Percentiles rank a stretch among this genome's conserved stretches.
Evolutionary conservation across 2,888 invertebrate species (phyloP).

Genomic region (Thera britannica): DNA sequence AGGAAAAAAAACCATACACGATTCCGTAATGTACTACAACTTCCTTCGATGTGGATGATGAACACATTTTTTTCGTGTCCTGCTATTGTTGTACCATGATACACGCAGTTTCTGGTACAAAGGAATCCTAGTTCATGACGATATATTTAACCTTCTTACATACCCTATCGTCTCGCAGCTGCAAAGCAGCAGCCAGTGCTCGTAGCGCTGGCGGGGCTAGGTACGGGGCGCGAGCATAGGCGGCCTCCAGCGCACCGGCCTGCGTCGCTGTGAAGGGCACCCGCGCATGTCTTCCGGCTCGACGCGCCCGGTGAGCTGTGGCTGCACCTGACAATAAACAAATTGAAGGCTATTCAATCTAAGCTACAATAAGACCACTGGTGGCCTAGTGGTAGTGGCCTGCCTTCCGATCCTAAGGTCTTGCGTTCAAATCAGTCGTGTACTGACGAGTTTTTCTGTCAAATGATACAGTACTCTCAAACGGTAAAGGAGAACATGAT

Average conservation of each 20-base stretch:
- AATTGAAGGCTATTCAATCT: conserved; percentile 13
- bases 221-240: conserved; percentile 88
- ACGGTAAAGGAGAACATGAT: too few species aligned
- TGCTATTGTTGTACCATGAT: too few species aligned
- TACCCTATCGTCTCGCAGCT: conserved; percentile 89
- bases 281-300: conserved; percentile 87
- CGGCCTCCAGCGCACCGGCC: conserved; percentile 87
- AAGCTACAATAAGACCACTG: too few species aligned
- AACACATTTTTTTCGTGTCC: too few species aligned
- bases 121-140: background rate
- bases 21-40: too few species aligned
- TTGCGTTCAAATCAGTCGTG: too few species aligned
- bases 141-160: conserved; percentile 32
- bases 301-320: conserved; percentile 74
- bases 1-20: too few species aligned
- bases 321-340: conserved; percentile 55
- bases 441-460: too few species aligned
- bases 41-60: too few species aligned
- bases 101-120: background rate
- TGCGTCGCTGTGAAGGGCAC: conserved; percentile 90
- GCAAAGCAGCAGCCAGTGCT: conserved; percentile 85
- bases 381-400: too few species aligned
- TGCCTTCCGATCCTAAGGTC: too few species aligned
- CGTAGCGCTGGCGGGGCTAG: conserved; percentile 88
- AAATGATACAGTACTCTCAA: too few species aligned